phyloP scores from a whole-genome alignment of 2,797 vertebrate genomes.

The Pelodytes ibericus region DNA sequence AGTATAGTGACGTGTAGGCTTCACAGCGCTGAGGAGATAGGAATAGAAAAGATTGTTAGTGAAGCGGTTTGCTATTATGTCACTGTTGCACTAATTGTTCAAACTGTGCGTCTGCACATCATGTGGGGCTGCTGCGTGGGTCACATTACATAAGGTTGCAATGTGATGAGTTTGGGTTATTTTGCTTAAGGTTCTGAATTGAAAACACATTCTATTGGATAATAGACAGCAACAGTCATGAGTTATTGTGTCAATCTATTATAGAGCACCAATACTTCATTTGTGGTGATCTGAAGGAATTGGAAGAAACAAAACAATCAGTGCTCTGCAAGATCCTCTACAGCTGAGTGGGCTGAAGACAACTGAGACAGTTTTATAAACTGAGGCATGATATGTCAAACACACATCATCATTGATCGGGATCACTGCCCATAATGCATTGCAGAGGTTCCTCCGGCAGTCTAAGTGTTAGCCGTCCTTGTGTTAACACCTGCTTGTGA shows the following conservation, averaged over 20 bases:
- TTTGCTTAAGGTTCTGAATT: not conserved
- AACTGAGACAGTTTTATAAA: conserved; percentile 20
- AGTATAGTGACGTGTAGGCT: conserved; percentile 93
- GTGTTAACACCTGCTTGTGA: conserved; percentile 78
- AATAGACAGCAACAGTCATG: not conserved
- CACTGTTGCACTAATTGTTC: too few species aligned
- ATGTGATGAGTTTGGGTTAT: not conserved
- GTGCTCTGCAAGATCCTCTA: not conserved
- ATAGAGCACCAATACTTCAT: not conserved
- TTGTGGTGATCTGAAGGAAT: not conserved
- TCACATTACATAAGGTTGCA: too few species aligned
- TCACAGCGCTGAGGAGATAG: conserved; percentile 81
- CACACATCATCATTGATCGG: conserved; percentile 21
- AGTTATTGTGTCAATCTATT: not conserved
- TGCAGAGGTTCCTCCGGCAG: conserved; percentile 64
- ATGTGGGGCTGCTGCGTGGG: too few species aligned
- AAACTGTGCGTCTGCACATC: too few species aligned
- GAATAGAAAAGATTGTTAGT: conserved; percentile 64
- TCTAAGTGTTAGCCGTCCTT: conserved; percentile 55
- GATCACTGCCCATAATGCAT: conserved; percentile 38
- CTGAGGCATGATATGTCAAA: conserved; percentile 29
- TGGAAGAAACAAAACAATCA: not conserved
- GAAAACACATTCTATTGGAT: not conserved
- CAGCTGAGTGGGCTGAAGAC: not conserved
- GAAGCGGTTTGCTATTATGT: too few species aligned